Evolutionary conservation across 2,113 vertebrate species (phyloP).

Genomic region (Dicerorhinus sumatrensis): DNA sequence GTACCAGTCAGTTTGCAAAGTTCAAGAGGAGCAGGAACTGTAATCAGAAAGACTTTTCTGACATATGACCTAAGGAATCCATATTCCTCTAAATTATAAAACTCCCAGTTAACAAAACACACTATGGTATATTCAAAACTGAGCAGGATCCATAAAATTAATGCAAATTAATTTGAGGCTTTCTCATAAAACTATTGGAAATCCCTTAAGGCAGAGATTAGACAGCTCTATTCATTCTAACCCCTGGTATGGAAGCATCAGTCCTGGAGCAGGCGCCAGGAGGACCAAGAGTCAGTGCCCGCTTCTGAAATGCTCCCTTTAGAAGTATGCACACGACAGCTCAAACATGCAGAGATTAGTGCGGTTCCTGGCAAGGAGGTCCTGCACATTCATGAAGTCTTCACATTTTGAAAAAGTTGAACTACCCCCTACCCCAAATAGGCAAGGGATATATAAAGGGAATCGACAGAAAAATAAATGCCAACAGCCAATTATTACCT

Average conservation of each 20-base stretch:
- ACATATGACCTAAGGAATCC: neutral
- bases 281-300: neutral
- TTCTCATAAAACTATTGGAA: neutral
- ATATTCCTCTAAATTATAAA: neutral
- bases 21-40: neutral
- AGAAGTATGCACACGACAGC: accelerated
- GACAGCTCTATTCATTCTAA: neutral
- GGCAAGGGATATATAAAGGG: neutral
- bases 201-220: neutral
- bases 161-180: neutral
- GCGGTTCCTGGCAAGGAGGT: neutral
- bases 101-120: neutral
- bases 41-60: neutral
- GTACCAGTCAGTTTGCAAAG: neutral
- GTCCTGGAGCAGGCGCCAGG: neutral
- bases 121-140: neutral
- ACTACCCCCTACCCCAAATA: neutral
- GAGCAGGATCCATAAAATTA: neutral
- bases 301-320: neutral
- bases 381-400: accelerated
- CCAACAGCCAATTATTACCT: neutral
- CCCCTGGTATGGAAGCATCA: accelerated
- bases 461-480: neutral
- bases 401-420: neutral
- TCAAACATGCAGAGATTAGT: accelerated